Evolutionary conservation across 2,797 vertebrate genomes (phyloP).

Genomic region (Ctenopoma multispine): DNA sequence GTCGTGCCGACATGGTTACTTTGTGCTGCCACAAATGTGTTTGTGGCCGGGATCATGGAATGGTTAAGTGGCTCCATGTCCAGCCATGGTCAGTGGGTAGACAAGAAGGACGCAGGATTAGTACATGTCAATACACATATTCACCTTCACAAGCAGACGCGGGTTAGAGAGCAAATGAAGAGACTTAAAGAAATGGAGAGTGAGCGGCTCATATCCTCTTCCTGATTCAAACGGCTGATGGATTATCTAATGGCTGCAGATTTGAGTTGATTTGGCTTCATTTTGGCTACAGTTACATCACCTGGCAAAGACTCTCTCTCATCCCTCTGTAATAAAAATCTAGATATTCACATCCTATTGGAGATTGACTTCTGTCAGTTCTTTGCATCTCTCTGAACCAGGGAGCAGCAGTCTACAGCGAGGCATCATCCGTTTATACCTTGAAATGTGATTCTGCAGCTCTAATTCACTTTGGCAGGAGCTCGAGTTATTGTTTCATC

Average conservation of each 20-base stretch:
- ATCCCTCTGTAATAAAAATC: background rate
- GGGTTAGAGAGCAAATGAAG: constrained; percentile 20
- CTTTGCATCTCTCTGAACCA: background rate
- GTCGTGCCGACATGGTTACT: constrained; percentile 25
- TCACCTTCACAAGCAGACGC: constrained; percentile 86
- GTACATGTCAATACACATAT: constrained; percentile 64
- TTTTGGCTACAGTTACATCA: background rate
- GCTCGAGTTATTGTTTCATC: constrained; percentile 12
- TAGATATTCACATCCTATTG: background rate
- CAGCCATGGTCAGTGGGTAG: constrained; percentile 41
- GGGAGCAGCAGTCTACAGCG: background rate
- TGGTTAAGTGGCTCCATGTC: constrained; percentile 36
- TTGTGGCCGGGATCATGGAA: constrained; percentile 29
- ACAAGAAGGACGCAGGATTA: constrained; percentile 56
- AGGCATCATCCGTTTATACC: background rate
- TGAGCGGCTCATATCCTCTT: constrained; percentile 52
- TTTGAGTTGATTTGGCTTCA: background rate
- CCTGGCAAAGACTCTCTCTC: background rate
- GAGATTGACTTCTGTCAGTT: background rate
- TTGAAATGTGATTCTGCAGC: constrained; percentile 1
- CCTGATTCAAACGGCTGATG: background rate
- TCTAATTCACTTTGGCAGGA: constrained; percentile 6
- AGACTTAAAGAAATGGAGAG: constrained; percentile 39
- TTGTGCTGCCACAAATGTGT: constrained; percentile 8
- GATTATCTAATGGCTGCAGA: background rate